These are phyloP conservation scores for Poecilobothrus nobilitatus DNA, from an alignment of 2,888 invertebrate genomes.

Conservation along the genomic window DNA sequence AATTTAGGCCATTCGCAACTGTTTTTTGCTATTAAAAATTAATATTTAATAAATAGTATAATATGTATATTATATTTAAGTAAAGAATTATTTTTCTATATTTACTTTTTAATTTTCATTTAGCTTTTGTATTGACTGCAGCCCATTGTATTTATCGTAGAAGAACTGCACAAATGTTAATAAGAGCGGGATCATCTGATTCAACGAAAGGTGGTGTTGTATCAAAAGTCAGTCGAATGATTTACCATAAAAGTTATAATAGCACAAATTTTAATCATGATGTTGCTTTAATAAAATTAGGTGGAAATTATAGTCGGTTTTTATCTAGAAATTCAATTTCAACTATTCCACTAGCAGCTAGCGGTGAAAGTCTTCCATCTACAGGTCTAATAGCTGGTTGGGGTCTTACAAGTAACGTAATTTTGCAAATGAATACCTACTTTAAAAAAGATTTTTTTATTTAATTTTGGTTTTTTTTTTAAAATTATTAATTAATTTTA, in stretches of 20 bases:
- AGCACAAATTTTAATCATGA: neutral
- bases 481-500: neutral
- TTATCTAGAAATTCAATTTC: neutral
- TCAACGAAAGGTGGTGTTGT: slow-evolving; percentile 12
- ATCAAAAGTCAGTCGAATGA: neutral
- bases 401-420: slow-evolving; percentile 9
- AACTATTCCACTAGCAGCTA: neutral
- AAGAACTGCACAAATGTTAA: neutral
- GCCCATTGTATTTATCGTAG: slow-evolving; percentile 12
- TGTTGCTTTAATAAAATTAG: neutral
- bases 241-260: slow-evolving; percentile 13
- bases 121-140: slow-evolving; percentile 12
- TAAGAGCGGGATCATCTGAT: slow-evolving; percentile 13
- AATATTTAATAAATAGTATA: too few relatives aligned
- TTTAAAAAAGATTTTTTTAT: neutral
- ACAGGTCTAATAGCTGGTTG: slow-evolving; percentile 12
- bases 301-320: neutral
- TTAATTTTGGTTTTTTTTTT: neutral
- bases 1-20: too few relatives aligned
- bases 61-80: too few relatives aligned
- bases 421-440: neutral
- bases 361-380: neutral
- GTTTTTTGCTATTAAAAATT: too few relatives aligned
- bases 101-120: neutral
- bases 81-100: too few relatives aligned